These are phyloP conservation scores for Enteromius fasciolatus DNA, from an alignment of 2,797 vertebrate genomes.

Conservation along the genomic window DNA sequence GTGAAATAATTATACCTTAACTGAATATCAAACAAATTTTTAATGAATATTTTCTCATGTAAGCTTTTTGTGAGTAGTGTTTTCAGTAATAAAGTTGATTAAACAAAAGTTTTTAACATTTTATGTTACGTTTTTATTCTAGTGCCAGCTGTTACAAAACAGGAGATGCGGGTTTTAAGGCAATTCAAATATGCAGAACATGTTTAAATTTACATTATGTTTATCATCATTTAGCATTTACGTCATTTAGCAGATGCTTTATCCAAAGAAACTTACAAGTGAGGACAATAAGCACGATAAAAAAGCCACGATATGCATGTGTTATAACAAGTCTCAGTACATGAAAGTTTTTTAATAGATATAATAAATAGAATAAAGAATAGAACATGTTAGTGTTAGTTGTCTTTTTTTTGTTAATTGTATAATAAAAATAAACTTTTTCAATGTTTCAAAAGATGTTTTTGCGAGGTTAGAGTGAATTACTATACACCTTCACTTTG, in stretches of 20 bases:
- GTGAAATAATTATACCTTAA: constrained; percentile 1
- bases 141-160: neutral
- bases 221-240: too few relatives aligned
- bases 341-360: too few relatives aligned
- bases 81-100: constrained; percentile 34
- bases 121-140: neutral
- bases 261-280: too few relatives aligned
- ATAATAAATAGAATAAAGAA: too few relatives aligned
- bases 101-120: neutral
- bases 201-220: too few relatives aligned
- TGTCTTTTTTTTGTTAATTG: too few relatives aligned
- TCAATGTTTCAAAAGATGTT: neutral
- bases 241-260: too few relatives aligned
- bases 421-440: neutral
- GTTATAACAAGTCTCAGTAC: too few relatives aligned
- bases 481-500: neutral
- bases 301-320: too few relatives aligned
- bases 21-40: constrained; percentile 20
- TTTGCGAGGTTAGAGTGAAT: too few relatives aligned
- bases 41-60: constrained; percentile 12
- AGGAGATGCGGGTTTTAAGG: neutral
- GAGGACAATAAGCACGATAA: too few relatives aligned
- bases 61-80: constrained; percentile 16
- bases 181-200: neutral
- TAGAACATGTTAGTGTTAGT: too few relatives aligned